phyloP scores from a whole-genome alignment of 2,113 vertebrate genomes.

The Phocoena phocoena region DNA sequence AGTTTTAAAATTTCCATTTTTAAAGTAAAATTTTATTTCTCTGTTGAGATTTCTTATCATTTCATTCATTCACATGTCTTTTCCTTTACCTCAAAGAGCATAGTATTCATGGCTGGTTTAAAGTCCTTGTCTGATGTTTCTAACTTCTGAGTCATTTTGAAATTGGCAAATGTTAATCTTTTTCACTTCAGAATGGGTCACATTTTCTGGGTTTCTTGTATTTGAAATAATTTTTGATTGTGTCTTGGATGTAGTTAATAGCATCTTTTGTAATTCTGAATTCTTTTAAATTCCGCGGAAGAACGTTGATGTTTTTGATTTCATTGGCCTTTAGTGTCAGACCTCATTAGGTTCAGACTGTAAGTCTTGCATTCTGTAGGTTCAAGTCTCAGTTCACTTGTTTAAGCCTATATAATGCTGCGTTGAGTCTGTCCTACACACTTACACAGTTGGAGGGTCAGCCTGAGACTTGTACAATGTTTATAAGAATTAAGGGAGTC shows the following conservation, averaged over 20 bases:
- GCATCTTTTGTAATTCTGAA: not conserved
- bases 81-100: not conserved
- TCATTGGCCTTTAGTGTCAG: too few relatives aligned
- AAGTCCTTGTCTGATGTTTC: not conserved
- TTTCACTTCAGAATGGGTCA: not conserved
- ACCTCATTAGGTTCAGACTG: too few relatives aligned
- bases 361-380: too few relatives aligned
- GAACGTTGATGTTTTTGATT: not conserved
- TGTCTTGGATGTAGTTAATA: not conserved
- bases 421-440: too few relatives aligned
- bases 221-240: conserved; percentile 20
- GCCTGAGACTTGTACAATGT: too few relatives aligned
- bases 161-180: not conserved
- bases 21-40: not conserved
- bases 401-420: too few relatives aligned
- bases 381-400: too few relatives aligned
- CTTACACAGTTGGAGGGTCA: too few relatives aligned
- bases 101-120: not conserved
- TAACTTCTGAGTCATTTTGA: conserved; percentile 1
- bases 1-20: not conserved
- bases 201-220: not conserved
- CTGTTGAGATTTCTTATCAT: not conserved
- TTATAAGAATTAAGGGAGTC: too few relatives aligned
- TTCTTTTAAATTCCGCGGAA: not conserved
- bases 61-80: not conserved